These are phyloP conservation scores for Brachypteracias leptosomus DNA, from an alignment of 2,113 vertebrate species.

Conservation along the genomic window DNA sequence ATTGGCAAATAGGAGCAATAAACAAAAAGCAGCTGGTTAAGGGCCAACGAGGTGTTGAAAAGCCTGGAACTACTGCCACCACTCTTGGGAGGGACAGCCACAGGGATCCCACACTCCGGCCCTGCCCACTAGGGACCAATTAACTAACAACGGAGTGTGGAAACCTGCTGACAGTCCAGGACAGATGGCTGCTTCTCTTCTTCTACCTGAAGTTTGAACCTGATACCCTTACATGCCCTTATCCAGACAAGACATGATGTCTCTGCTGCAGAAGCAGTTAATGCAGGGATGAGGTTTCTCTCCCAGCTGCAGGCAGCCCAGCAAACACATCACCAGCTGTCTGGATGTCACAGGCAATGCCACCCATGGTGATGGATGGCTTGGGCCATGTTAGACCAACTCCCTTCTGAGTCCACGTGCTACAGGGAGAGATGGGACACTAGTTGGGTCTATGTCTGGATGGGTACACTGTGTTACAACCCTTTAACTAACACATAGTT, in stretches of 20 bases:
- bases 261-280: fast-evolving
- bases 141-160: neutral
- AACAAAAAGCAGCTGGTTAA: neutral
- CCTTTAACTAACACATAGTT: fast-evolving
- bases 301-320: fast-evolving
- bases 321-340: neutral
- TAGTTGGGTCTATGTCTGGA: neutral
- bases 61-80: neutral
- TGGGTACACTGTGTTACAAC: no score
- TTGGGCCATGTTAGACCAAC: fast-evolving
- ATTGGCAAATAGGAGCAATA: neutral
- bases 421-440: neutral
- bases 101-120: neutral
- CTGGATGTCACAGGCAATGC: neutral
- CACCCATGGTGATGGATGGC: fast-evolving
- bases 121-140: neutral
- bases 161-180: neutral
- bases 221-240: fast-evolving
- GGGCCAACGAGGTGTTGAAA: neutral
- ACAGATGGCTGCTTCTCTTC: neutral
- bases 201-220: neutral
- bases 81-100: fast-evolving
- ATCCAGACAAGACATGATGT: neutral
- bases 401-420: neutral
- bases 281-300: neutral